phyloP scores from a whole-genome alignment of 2,797 vertebrate genomes.

The Anisognathus igniventris region DNA sequence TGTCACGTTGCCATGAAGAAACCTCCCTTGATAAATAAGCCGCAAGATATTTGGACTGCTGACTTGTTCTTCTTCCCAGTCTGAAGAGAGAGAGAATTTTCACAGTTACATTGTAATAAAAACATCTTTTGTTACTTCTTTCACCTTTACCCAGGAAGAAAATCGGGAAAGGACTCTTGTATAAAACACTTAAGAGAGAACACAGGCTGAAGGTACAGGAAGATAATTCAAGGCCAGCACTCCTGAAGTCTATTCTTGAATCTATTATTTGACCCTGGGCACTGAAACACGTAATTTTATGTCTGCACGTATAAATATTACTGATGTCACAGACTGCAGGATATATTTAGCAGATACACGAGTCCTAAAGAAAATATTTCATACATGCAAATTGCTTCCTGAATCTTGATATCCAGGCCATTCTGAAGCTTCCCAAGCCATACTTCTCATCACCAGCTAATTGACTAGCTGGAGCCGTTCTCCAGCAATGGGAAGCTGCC shows the following conservation, averaged over 20 bases:
- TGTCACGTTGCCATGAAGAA: slow-evolving; percentile 97
- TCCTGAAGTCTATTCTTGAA: not conserved
- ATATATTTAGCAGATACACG: not conserved
- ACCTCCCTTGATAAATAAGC: slow-evolving; percentile 98
- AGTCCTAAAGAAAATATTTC: not conserved
- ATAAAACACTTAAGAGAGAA: not conserved
- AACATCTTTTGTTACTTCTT: not conserved
- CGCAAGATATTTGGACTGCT: slow-evolving; percentile 96
- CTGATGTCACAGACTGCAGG: not conserved
- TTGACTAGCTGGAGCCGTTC: not conserved
- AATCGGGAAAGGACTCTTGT: not conserved
- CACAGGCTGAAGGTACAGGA: not conserved
- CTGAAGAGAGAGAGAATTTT: slow-evolving; percentile 73
- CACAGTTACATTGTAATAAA: not conserved
- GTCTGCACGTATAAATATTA: not conserved
- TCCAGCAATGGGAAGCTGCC: not conserved
- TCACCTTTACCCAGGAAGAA: not conserved
- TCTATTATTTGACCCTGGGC: not conserved
- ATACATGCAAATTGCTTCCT: not conserved
- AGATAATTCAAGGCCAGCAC: not conserved
- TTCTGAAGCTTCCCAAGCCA: not conserved
- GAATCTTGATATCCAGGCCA: not conserved
- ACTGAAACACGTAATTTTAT: not conserved
- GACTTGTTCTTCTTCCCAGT: slow-evolving; percentile 97
- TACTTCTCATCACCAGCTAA: not conserved